Base-by-base conservation (phyloP, 2,888 invertebrate species). In the Toxonevra muliebris region DNA sequence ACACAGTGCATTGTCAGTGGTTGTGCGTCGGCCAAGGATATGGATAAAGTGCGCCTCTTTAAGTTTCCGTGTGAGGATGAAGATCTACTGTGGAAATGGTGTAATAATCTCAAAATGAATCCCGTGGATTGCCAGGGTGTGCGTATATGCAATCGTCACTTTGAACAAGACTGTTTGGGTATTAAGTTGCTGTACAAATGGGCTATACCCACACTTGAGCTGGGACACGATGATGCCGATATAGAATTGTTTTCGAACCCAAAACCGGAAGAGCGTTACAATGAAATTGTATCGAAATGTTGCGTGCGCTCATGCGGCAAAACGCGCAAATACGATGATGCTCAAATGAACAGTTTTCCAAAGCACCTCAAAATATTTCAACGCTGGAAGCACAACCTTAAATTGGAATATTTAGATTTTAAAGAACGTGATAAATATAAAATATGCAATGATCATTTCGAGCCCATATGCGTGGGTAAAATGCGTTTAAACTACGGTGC, bases 291-390 rank as follows among this genome's bases (percentile, higher is more conserved):
- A 12, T 78, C 77, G 43, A 81, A 80, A 62, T 82, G 81, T 64
- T 81, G 82, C 62, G 80, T 82, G 1, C 76, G 79, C 11, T 76
- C 74, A 1, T 82, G 81, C 43, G 81, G 81, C 40, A 82, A 82
- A 64, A 77, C 83, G 12, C 80, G 83, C 2, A 80, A 77, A 70
- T 80, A 75, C 48, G 81, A 82, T 64, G 81, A 82, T 20, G 82
- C 76, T 1, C 83, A 82, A 66, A 77, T 82, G 79, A 82, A 82
- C 60, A 82, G 83, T 66, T 82, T 82, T 41, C 81, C 81, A 43
- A 82, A 82, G 65, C 76, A 80, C 58, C 62, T 73, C 0, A 61
- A 67, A 8, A 64, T 76, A 7, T 82, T 82, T 55, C 69, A 77
- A 42, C 77, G 77, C 19, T 82, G 81, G 81, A 77, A 76, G 8